Conservation (phyloP, 2,888 invertebrate genomes). For the Dasypogon diadema region DNA sequence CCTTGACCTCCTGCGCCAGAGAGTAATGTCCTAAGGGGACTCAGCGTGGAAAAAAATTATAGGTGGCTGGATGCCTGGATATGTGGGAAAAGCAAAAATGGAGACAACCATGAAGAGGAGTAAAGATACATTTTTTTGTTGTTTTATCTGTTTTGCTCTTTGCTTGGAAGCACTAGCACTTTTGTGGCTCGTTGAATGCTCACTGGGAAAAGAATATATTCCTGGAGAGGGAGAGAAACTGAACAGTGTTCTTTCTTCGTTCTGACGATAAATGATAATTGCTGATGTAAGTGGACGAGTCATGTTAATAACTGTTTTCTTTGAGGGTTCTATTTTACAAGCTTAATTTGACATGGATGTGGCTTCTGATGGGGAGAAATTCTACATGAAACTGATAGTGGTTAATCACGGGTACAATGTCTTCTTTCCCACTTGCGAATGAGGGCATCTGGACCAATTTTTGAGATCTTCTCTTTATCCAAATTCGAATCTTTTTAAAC, state of each 20-base stretch:
- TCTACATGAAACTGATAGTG: no score
- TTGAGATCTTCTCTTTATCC: no score
- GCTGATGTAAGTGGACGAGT: background rate
- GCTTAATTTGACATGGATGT: no score
- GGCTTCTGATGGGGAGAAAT: no score
- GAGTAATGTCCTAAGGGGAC: background rate
- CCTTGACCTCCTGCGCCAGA: background rate
- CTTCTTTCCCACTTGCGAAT: no score
- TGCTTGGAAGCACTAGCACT: no score
- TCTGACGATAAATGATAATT: background rate
- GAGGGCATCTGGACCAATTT: no score
- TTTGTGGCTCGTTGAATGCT: background rate
- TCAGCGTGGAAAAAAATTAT: constrained; percentile 8
- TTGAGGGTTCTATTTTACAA: no score
- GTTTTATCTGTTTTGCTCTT: background rate
- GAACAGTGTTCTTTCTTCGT: background rate
- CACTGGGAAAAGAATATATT: background rate
- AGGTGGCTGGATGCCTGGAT: background rate
- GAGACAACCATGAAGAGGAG: constrained; percentile 15
- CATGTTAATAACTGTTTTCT: background rate
- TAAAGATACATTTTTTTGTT: background rate
- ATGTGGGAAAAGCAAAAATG: constrained; percentile 8
- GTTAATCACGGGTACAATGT: no score
- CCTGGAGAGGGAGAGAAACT: background rate
- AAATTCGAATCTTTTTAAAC: no score